Percentiles rank a stretch among this genome's conserved stretches.
Conservation (phyloP, 2,113 vertebrate species). For the Megaceryle torquata region DNA sequence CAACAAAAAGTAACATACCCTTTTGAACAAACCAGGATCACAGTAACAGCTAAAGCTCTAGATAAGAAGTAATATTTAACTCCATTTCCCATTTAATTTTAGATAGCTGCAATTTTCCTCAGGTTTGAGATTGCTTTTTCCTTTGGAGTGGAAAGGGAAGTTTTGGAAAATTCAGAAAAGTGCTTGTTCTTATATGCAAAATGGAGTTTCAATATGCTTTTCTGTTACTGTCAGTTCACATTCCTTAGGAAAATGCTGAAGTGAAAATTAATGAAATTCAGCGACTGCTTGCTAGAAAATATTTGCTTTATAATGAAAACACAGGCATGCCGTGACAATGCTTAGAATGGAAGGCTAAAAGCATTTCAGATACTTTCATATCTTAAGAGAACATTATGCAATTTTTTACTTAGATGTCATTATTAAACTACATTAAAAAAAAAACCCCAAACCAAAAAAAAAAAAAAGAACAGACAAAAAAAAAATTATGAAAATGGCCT, state of each 20-base stretch:
- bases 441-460: too few relatives aligned
- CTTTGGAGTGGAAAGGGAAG: not conserved
- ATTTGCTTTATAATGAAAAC: not conserved
- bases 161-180: not conserved
- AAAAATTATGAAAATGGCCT: not conserved
- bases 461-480: not conserved
- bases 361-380: not conserved
- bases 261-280: conserved; percentile 9
- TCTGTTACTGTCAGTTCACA: not conserved
- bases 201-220: not conserved
- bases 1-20: not conserved
- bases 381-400: not conserved
- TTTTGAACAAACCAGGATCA: not conserved
- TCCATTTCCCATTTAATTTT: not conserved
- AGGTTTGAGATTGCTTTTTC: not conserved
- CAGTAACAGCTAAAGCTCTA: not conserved
- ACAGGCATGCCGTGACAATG: not conserved
- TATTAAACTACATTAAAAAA: not conserved
- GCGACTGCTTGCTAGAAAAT: not conserved
- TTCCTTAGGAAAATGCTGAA: not conserved
- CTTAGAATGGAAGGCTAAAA: not conserved
- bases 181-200: not conserved
- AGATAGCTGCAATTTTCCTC: not conserved
- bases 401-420: conserved; percentile 7
- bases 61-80: not conserved